Conservation (phyloP, 2,113 vertebrate species). For the Pterocles orientalis region DNA sequence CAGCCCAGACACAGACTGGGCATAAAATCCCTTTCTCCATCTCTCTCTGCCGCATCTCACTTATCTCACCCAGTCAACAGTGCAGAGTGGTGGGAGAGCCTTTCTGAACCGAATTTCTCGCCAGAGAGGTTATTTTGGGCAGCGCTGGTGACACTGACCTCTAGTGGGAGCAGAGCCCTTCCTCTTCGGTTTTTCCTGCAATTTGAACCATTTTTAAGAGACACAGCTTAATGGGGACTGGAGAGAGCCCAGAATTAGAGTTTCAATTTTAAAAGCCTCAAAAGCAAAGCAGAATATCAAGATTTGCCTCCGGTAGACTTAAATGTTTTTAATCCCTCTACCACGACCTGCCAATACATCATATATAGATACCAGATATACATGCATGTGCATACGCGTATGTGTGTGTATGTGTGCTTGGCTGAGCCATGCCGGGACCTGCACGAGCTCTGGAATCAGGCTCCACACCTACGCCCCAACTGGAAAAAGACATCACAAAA, state of each 20-base stretch:
- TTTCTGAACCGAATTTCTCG: background rate
- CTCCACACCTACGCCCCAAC: background rate
- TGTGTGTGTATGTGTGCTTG: background rate
- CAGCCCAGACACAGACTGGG: background rate
- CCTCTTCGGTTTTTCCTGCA: background rate
- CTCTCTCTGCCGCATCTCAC: background rate
- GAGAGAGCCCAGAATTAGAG: background rate
- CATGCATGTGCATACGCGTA: background rate
- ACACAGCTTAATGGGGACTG: background rate
- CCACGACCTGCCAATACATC: background rate
- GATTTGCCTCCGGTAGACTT: background rate
- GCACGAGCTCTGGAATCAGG: background rate
- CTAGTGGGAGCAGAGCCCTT: background rate
- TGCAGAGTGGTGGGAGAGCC: background rate
- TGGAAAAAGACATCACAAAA: background rate
- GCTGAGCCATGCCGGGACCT: background rate
- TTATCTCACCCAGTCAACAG: background rate
- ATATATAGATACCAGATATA: background rate
- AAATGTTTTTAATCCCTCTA: background rate
- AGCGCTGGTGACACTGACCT: constrained; percentile 11
- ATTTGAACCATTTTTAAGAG: background rate
- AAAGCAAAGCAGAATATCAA: background rate
- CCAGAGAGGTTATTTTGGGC: background rate
- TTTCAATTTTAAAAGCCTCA: background rate
- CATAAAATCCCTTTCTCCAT: background rate